These are phyloP conservation scores for Epicampocera succincta DNA, from an alignment of 2,888 invertebrate species.

Conservation along the genomic window DNA sequence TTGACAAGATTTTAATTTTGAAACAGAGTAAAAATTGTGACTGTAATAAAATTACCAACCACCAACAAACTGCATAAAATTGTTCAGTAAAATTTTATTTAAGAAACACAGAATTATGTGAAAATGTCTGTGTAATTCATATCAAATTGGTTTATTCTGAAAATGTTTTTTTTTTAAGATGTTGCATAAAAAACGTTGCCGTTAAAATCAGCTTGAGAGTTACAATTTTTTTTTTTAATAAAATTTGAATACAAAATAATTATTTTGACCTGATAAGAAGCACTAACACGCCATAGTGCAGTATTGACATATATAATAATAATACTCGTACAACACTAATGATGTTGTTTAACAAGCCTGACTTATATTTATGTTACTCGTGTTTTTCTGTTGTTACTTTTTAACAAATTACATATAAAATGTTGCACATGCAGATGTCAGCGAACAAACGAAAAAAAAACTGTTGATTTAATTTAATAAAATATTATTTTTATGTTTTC, in stretches of 20 bases:
- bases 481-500: constrained; percentile 21
- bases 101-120: no score
- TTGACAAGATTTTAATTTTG: no score
- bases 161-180: no score
- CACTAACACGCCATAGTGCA: constrained; percentile 22
- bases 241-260: constrained; percentile 21
- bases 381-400: constrained; percentile 14
- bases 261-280: background rate
- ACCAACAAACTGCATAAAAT: no score
- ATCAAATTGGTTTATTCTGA: no score
- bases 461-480: constrained; percentile 34
- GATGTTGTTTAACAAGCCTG: constrained; percentile 55
- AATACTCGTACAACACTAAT: constrained; percentile 39
- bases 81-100: no score
- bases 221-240: background rate
- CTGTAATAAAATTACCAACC: no score
- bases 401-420: constrained; percentile 35
- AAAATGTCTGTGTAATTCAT: no score
- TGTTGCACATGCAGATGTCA: constrained; percentile 52
- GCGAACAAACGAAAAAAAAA: background rate
- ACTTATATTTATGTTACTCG: constrained; percentile 25
- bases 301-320: constrained; percentile 8
- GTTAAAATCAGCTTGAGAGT: no score
- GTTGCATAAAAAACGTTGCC: no score
- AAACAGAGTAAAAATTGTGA: no score